Base-by-base conservation (phyloP, 2,797 vertebrate genomes). In the Crenichthys baileyi region DNA sequence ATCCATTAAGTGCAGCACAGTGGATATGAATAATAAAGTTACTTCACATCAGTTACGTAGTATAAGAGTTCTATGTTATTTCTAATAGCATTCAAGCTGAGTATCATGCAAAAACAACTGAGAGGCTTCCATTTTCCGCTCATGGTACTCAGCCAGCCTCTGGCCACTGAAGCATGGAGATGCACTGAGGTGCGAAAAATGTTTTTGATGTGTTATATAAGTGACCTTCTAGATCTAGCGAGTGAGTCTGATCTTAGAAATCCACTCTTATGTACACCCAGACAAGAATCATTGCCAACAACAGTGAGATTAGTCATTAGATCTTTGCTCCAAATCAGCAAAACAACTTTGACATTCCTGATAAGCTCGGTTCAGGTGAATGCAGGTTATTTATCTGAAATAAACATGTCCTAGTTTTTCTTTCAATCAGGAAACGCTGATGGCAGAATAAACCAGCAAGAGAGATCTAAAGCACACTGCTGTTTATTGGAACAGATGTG, bases 151-250 rank as follows among this genome's bases (percentile, higher is more conserved):
- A 70, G 72, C 46, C 51, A 65, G 79, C 73, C 65, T 1, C 16
- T 29, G 65, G 82, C 44, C 36, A 77, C 70, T 67, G 41, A 55
- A 56, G 73, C 83, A 88, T n/a, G 76, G 26, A 81, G 73, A 83
- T 79, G 80, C 86, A 78, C 13, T 75, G 85, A 86, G 85, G 83
- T 87, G 87, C 86, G 80, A 87, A 24, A 87, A 91, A 92, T 76
- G 39, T 83, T 86, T n/a, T 76, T 83, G 79, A 90, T 86, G 84
- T 65, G 81, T 93, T 92, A 91, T 61, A 50, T 91, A 93, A 92
- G 74, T 29, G 39, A 48, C 72, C 79, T 56, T 85, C 87, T 85
- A 80, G 78, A 83, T 75, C 76, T 82, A 70, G 56, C 71, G 26
- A 83, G 50, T 79, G 39, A 50, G 74, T 29, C 86, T 36, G 79